Evolutionary conservation across 2,113 vertebrate genomes (phyloP), one percentile per base, ranked within the genome.

Genomic region (Pelecanoides urinatrix): DNA sequence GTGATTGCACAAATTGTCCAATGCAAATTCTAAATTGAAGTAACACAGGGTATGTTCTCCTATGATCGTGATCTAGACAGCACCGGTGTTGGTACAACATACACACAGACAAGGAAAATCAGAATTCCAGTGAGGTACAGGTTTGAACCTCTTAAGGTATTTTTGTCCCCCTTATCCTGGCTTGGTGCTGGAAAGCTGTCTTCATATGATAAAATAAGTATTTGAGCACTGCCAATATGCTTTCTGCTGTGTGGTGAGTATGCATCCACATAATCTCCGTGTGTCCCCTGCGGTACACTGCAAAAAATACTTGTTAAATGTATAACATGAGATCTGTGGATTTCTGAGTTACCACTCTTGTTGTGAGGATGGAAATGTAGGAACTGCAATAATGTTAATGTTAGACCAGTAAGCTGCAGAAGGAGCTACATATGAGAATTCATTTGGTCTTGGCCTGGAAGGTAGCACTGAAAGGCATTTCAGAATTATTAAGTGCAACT

Each of bases 311-410:
- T 29, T 49, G 20, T 12, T 55, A 40, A 81, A 40, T 44, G 6
- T 44, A 1, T 72, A 58, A 42, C 0, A 0, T 29, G 47, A 73
- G 2, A 58, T 76, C 65, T 74, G 19, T 61, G 40, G 9, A n/a
- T 65, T 92, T 83, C 27, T 65, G 40, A 91, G 62, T 81, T 88
- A 26, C 59, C 29, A 11, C 36, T 86, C 19, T 26, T 20, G 1
- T 42, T 68, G 44, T 77, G 65, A 61, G 25, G 26, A 32, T 2
- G 61, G 47, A 40, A 55, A 32, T 42, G 36, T 44, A 67, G 68
- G 42, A 78, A 59, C 61, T 75, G 70, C 47, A 63, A 0, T 75
- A 40, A 49, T n/a, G 16, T 65, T 76, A 61, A 27, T 77, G 19
- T 32, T 66, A 44, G 52, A 67, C 17, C 40, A 66, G 23, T 36